Evolutionary conservation across 2,797 vertebrate species (phyloP).

Genomic region (Neosilurus mollespiculum): DNA sequence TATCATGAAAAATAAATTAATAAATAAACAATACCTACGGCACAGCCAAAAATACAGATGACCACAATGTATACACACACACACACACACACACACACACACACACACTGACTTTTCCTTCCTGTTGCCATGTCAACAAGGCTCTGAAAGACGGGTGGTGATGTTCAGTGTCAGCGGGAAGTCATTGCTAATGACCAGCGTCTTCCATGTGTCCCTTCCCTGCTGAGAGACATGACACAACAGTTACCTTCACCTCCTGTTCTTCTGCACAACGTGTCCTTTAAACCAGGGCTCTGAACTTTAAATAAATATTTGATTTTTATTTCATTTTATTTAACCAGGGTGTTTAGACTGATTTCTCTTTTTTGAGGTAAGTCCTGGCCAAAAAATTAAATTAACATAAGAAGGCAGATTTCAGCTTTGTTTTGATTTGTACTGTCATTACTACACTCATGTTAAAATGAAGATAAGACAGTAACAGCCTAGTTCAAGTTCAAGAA

Average conservation of each 20-base stretch:
- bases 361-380: too few species aligned
- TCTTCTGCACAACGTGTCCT: background rate
- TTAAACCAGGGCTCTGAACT: background rate
- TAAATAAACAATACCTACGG: background rate
- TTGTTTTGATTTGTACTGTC: too few species aligned
- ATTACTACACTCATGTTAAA: too few species aligned
- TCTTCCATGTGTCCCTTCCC: constrained; percentile 22
- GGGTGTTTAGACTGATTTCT: too few species aligned
- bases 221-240: constrained; percentile 15
- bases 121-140: constrained; percentile 58
- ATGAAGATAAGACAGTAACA: too few species aligned
- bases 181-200: constrained; percentile 37
- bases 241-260: background rate
- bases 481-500: too few species aligned
- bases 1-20: background rate
- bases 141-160: constrained; percentile 25
- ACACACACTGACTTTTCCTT: constrained; percentile 54
- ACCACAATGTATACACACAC: background rate
- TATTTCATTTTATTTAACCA: background rate
- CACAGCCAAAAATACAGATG: constrained; percentile 2
- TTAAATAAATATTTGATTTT: background rate
- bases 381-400: too few species aligned
- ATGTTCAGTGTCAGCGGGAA: constrained; percentile 24
- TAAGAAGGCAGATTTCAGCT: too few species aligned
- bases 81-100: constrained; percentile 10